A percentile compares a stretch with the other conserved stretches of the same genome.
These are phyloP conservation scores for Elaphurus davidianus DNA, from an alignment of 2,113 vertebrate species.

Conservation along the genomic window DNA sequence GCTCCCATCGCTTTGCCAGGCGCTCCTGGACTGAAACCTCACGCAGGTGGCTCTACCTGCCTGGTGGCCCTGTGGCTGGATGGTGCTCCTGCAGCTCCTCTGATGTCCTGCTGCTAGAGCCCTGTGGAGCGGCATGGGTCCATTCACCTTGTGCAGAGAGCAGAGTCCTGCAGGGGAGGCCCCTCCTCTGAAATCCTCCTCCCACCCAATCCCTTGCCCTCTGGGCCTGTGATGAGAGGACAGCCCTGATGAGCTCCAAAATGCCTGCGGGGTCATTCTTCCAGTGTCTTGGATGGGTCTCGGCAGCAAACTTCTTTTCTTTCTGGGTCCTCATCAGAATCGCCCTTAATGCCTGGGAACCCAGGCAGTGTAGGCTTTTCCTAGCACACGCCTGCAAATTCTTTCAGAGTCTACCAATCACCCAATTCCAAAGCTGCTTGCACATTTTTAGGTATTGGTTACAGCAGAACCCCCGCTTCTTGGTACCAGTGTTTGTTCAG, in stretches of 20 bases:
- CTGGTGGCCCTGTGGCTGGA: not conserved
- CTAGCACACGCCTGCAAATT: not conserved
- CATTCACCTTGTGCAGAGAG: accelerated
- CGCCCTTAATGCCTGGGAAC: not conserved
- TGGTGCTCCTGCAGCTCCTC: not conserved
- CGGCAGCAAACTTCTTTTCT: not conserved
- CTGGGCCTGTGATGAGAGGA: not conserved
- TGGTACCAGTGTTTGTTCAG: not conserved
- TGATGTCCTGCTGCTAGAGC: accelerated
- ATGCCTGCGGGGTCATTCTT: not conserved
- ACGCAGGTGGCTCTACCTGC: not conserved
- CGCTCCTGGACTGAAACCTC: not conserved
- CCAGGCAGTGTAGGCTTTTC: not conserved
- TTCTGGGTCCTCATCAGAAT: not conserved
- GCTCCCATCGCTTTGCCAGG: not conserved
- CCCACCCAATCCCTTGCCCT: no score
- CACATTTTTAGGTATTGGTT: not conserved
- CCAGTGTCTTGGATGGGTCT: not conserved
- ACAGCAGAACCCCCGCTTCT: not conserved
- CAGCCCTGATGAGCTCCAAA: not conserved
- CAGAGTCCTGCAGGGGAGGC: accelerated
- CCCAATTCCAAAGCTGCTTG: not conserved
- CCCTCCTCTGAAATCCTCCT: not conserved
- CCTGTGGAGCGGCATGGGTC: not conserved
- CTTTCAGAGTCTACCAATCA: not conserved